Evolutionary conservation across 2,113 vertebrate species (phyloP), one percentile per base, ranked within the genome.

Genomic region (Lonchura striata): DNA sequence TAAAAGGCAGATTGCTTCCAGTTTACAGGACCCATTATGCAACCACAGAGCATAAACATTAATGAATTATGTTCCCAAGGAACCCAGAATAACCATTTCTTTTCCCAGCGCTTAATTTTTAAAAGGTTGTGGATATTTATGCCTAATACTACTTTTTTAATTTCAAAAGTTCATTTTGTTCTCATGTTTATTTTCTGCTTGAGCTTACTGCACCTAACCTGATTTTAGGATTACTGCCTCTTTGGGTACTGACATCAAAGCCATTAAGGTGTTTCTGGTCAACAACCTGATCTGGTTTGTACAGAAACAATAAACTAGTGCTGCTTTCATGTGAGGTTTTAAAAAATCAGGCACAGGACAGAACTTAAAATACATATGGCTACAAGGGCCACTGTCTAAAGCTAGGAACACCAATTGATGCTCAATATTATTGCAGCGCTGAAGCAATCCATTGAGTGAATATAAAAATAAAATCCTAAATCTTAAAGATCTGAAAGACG

Each of bases 241-340:
- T 93, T 94, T 91, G 68, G 90, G 80, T 57, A 77, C 39, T 92
- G 86, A 87, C 84, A 86, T 94, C 86, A 90, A 86, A 95, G 81
- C 44, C 56, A 42, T 88, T 87, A 93, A 60, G 57, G 77, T 91
- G 57, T 80, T 95, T 57, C 88, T 77, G 57, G 46, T 81, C 88
- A 85, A 82, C 35, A 49, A 9, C 17, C 69, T 46, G 25, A 24
- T 70, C 65, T 33, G 31, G 19, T 37, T 46, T 75, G 39, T 39
- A 44, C 1, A 61, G 69, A 75, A 28, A 70, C 28, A 70, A 70
- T 28, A 71, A 80, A 61, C 30, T 27, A 60, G 13, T 21, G 31
- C 54, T 66, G 31, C 33, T 95, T 90, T 60, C 46, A 31, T 5
- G 8, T 19, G 13, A 95, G 11, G 13, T 64, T 79, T 72, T 9